These are phyloP conservation scores for Gymnothorax javanicus DNA, from an alignment of 2,797 vertebrate species.

Conservation along the genomic window DNA sequence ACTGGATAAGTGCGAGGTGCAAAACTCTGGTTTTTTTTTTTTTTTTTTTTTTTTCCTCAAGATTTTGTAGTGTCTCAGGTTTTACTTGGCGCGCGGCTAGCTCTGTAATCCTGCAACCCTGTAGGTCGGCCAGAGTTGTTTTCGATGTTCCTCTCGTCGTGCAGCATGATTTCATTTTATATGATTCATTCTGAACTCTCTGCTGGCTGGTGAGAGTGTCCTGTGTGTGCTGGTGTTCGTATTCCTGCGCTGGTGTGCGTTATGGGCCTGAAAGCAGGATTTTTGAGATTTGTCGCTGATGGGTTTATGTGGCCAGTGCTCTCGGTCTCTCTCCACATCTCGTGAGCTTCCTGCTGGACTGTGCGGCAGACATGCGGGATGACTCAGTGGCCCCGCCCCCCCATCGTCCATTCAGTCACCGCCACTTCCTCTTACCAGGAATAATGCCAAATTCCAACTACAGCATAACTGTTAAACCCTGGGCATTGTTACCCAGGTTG, in stretches of 20 bases:
- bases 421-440: neutral
- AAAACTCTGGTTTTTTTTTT: too few species aligned
- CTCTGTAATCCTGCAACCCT: neutral
- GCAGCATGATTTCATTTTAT: neutral
- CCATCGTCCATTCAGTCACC: neutral
- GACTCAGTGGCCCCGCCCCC: neutral
- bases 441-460: too few species aligned
- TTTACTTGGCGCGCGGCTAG: neutral
- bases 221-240: neutral
- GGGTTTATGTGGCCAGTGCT: conserved; percentile 26
- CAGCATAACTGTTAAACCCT: conserved; percentile 73
- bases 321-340: neutral
- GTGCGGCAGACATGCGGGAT: neutral
- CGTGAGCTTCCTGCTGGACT: neutral
- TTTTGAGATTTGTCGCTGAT: conserved; percentile 32
- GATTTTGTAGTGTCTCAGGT: neutral
- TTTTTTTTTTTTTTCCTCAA: too few species aligned
- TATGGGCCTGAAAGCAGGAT: neutral
- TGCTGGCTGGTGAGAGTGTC: neutral
- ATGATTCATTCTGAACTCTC: neutral
- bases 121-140: neutral
- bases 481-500: conserved; percentile 66
- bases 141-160: neutral
- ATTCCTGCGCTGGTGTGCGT: neutral
- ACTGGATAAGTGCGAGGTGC: too few species aligned